phyloP scores from a whole-genome alignment of 2,113 vertebrate genomes.

The Plestiodon gilberti region DNA sequence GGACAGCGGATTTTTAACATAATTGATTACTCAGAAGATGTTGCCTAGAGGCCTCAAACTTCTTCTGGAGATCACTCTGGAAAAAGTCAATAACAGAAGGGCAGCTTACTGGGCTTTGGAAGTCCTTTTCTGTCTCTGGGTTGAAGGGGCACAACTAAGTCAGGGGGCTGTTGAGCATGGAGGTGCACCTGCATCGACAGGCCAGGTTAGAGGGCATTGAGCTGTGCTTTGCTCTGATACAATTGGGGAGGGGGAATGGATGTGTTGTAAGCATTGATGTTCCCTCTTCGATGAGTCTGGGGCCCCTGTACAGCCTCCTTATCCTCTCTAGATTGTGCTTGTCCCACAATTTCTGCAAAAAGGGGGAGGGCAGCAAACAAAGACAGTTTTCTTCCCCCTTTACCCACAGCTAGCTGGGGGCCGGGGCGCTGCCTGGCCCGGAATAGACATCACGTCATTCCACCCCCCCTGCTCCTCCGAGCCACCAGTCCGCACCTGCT shows the following conservation, averaged over 20 bases:
- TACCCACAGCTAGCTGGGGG: neutral
- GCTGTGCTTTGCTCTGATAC: neutral
- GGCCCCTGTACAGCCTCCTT: neutral
- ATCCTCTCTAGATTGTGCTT: neutral
- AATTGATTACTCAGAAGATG: neutral
- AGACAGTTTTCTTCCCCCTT: conserved; percentile 18
- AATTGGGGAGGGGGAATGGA: neutral
- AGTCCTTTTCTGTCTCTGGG: neutral
- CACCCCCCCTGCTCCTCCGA: conserved; percentile 21
- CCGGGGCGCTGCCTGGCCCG: conserved; percentile 56
- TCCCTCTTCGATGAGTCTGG: neutral
- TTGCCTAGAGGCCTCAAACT: neutral
- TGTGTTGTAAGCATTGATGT: neutral
- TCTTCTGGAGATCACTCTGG: neutral
- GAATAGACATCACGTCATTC: conserved; percentile 77
- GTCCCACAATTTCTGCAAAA: neutral
- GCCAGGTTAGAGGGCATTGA: neutral
- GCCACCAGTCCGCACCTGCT: conserved; percentile 60
- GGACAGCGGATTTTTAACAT: neutral
- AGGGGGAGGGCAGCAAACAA: conserved; percentile 37
- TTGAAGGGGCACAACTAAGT: neutral
- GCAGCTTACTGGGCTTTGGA: neutral
- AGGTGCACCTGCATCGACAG: neutral
- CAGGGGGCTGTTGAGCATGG: accelerated
- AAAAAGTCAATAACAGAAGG: neutral